Conservation (phyloP, 1,140 invertebrate species). For the Ladona fulva region DNA sequence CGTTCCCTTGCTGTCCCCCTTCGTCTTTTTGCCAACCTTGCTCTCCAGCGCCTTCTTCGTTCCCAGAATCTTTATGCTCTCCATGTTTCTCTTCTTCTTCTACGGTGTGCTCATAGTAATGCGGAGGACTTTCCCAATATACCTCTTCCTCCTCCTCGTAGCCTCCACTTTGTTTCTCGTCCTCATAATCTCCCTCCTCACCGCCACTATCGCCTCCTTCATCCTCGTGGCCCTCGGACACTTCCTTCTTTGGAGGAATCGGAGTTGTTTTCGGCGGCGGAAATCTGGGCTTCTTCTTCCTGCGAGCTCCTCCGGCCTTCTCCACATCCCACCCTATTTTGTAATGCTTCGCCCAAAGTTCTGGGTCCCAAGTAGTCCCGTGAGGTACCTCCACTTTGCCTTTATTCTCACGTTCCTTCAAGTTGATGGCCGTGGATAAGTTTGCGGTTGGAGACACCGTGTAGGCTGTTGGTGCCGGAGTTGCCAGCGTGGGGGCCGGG, state of each 20-base stretch:
- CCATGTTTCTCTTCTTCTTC: not conserved
- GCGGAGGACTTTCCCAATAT: not conserved
- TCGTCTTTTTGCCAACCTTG: not conserved
- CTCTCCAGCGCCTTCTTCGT: not conserved
- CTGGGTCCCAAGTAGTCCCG: not conserved
- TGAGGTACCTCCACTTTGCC: not conserved
- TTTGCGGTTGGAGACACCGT: not conserved
- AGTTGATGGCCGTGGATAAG: not conserved
- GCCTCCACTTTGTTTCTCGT: not conserved
- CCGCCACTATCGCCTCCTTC: not conserved
- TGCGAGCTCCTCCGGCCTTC: not conserved
- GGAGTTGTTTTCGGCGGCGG: not conserved
- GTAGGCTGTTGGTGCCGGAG: not conserved
- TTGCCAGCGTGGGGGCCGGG: not conserved
- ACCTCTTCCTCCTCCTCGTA: not conserved
- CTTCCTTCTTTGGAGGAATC: not conserved
- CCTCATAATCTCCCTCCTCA: not conserved
- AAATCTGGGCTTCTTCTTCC: not conserved
- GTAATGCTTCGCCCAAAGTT: not conserved
- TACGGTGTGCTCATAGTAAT: not conserved
- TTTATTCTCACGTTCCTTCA: not conserved
- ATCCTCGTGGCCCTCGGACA: not conserved
- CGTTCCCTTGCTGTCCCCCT: not conserved
- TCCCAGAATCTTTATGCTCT: not conserved
- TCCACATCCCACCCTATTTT: not conserved